Percentiles rank a stretch among this genome's conserved stretches.
Conservation (phyloP, 2,113 vertebrate species). For the Mormoops blainvillei region DNA sequence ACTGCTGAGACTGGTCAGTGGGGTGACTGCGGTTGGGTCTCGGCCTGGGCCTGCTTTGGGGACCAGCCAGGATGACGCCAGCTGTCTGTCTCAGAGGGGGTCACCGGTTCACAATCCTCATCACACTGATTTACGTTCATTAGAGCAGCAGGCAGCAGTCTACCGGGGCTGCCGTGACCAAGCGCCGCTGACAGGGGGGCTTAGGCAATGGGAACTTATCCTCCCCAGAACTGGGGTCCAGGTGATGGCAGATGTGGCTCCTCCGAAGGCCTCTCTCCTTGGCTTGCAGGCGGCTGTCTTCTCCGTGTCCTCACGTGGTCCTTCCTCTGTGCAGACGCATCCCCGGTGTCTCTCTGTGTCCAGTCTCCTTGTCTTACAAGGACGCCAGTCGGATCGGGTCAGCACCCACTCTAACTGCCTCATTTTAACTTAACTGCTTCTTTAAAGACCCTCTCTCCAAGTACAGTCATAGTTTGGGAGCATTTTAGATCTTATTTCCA, state of each 20-base stretch:
- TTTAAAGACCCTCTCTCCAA: too few species aligned
- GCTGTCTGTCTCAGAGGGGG: background rate
- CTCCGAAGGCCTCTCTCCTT: background rate
- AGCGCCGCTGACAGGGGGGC: fast-evolving
- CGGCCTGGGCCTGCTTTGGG: background rate
- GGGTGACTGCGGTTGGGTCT: background rate
- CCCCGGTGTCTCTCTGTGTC: background rate
- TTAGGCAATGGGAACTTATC: fast-evolving
- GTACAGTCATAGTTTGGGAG: background rate
- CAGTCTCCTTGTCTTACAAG: background rate
- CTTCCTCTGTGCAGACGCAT: fast-evolving
- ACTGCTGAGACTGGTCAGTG: background rate
- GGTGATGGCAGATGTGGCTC: fast-evolving
- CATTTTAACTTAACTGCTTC: background rate
- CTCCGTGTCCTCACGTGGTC: background rate
- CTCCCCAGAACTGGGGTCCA: background rate
- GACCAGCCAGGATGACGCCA: background rate
- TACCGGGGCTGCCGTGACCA: background rate
- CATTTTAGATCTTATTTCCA: background rate
- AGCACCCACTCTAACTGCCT: background rate
- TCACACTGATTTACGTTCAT: background rate
- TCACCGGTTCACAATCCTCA: background rate
- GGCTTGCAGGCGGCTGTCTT: background rate
- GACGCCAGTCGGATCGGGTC: background rate
- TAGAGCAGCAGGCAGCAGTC: background rate